A percentile compares a stretch with the other conserved stretches of the same genome.
Evolutionary conservation across 2,888 invertebrate species (phyloP).

Genomic region (Mesorhabditis sp.): DNA sequence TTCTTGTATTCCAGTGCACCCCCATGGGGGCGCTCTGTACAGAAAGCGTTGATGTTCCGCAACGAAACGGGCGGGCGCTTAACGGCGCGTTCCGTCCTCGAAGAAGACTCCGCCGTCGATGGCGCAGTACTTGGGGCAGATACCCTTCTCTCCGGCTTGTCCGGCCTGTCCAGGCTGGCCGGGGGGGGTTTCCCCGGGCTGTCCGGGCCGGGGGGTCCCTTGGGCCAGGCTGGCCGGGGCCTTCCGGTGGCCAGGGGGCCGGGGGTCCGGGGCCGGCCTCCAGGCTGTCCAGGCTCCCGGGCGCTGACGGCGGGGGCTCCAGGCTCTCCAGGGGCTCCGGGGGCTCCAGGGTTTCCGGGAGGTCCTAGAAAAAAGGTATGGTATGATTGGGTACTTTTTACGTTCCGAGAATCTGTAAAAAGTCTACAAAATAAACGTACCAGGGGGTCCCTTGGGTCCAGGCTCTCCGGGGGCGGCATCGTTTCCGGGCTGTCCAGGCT

Average conservation of each 20-base stretch:
- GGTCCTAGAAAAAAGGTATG: conserved; percentile 26
- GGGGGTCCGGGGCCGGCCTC: conserved; percentile 31
- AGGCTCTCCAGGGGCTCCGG: conserved; percentile 41
- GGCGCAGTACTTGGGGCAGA: conserved; percentile 47
- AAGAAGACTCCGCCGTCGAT: conserved; percentile 52
- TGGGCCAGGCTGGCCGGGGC: conserved; percentile 29
- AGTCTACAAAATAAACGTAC: neutral
- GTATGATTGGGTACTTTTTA: neutral
- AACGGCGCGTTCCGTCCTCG: conserved; percentile 48
- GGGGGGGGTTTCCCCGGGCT: conserved; percentile 38
- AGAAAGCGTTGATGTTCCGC: too few species aligned
- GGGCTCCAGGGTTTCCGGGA: conserved; percentile 43
- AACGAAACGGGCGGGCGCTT: conserved; percentile 14
- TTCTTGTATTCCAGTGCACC: too few species aligned
- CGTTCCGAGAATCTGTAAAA: neutral
- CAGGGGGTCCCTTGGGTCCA: conserved; percentile 49
- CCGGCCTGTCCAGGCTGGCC: conserved; percentile 37
- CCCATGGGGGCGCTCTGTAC: too few species aligned
- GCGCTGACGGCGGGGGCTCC: conserved; percentile 35
- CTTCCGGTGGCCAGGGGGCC: conserved; percentile 40
- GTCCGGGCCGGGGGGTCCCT: conserved; percentile 42
- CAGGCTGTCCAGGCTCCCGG: conserved; percentile 40
- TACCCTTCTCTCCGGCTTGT: conserved; percentile 47
- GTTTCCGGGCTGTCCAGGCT: conserved; percentile 39
- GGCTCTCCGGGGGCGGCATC: conserved; percentile 42